Percentiles rank a stretch among this genome's conserved stretches.
Conservation (phyloP, 2,113 vertebrate species). For the Ondatra zibethicus region DNA sequence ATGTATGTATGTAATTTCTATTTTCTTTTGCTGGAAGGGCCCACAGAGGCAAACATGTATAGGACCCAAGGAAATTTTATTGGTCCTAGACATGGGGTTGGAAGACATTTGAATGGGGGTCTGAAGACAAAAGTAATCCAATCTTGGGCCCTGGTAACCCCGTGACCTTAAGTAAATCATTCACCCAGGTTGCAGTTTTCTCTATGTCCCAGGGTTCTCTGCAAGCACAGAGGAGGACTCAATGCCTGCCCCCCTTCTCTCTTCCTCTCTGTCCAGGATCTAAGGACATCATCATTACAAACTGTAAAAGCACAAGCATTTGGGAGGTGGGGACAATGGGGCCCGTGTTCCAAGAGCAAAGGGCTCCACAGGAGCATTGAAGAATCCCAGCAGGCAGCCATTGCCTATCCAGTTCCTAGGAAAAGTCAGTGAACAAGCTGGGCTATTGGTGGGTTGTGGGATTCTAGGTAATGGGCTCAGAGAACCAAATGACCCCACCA, state of each 20-base stretch:
- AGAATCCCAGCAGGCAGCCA: neutral
- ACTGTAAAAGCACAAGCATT: neutral
- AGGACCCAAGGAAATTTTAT: neutral
- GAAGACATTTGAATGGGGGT: neutral
- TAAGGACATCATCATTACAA: neutral
- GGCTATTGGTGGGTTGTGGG: neutral
- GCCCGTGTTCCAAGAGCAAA: neutral
- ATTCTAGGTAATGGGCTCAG: neutral
- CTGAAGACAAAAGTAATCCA: neutral
- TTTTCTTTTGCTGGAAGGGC: neutral
- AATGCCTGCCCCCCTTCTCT: rapidly evolving
- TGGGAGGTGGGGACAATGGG: neutral
- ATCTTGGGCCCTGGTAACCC: neutral
- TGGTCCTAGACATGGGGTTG: neutral
- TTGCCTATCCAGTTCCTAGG: neutral
- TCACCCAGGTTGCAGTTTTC: neutral
- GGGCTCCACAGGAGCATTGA: neutral
- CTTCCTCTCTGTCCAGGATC: neutral
- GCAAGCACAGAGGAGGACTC: rapidly evolving
- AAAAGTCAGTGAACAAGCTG: neutral
- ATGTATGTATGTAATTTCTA: neutral
- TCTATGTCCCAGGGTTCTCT: neutral
- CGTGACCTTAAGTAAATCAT: neutral
- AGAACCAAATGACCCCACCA: neutral
- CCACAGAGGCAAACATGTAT: neutral